Percentiles rank a stretch among this genome's conserved stretches.
phyloP scores from a whole-genome alignment of 2,888 invertebrate species.

The Eristalis tenax region DNA sequence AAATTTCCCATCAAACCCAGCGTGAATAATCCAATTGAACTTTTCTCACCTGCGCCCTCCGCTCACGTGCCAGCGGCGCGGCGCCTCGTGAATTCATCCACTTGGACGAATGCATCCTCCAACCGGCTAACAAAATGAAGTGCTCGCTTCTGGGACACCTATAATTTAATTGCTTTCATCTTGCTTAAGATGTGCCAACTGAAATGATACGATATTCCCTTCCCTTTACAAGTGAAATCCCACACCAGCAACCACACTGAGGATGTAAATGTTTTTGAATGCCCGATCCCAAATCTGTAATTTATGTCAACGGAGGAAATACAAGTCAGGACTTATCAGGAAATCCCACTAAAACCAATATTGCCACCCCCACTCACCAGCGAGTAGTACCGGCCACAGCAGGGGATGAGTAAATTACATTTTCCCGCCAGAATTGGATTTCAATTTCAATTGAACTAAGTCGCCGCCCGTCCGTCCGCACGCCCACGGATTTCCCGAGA shows the following conservation, averaged over 20 bases:
- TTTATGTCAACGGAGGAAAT: constrained; percentile 20
- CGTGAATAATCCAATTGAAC: background rate
- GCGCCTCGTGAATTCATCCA: background rate
- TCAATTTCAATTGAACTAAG: constrained; percentile 12
- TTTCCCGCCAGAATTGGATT: constrained; percentile 7
- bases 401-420: background rate
- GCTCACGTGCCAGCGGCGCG: background rate
- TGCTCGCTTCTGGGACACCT: background rate
- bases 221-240: background rate
- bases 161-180: background rate
- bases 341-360: constrained; percentile 22
- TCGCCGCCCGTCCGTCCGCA: background rate
- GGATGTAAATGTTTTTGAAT: constrained; percentile 18
- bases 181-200: background rate
- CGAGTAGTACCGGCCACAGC: background rate
- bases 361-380: background rate
- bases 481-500: background rate
- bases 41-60: background rate
- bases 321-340: constrained; percentile 18
- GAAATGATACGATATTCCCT: background rate
- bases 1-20: background rate
- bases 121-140: background rate
- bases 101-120: background rate
- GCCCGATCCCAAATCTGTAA: constrained; percentile 6
- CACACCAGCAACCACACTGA: background rate